Conservation (phyloP, 2,888 invertebrate genomes). For the Chloroclysta siterata region DNA sequence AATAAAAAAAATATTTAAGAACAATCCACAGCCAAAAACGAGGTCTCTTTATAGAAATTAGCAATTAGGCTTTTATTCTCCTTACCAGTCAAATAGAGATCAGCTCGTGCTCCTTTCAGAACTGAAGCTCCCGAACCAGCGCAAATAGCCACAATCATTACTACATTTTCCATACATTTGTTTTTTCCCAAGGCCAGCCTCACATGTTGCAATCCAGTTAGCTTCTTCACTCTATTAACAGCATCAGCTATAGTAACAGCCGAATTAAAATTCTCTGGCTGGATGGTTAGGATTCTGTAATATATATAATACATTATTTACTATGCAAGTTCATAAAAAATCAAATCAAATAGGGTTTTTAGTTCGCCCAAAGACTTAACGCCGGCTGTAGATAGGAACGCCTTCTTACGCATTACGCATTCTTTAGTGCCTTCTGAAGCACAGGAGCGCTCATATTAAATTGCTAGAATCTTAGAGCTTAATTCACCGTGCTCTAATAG, state of each 20-base stretch:
- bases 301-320: background rate
- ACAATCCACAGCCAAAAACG: background rate
- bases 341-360: too few species aligned
- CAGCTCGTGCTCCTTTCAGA: constrained; percentile 88
- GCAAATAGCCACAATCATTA: constrained; percentile 91
- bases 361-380: too few species aligned
- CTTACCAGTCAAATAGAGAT: constrained; percentile 92
- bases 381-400: too few species aligned
- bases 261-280: constrained; percentile 1
- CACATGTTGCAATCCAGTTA: constrained; percentile 88
- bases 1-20: background rate
- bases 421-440: too few species aligned
- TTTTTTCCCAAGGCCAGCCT: constrained; percentile 88
- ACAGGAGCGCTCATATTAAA: too few species aligned
- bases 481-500: too few species aligned
- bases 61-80: background rate
- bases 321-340: background rate
- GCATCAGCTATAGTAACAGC: constrained; percentile 82
- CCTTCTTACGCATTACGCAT: too few species aligned
- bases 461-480: too few species aligned
- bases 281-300: constrained; percentile 26
- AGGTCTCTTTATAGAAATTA: background rate
- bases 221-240: constrained; percentile 87
- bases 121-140: constrained; percentile 95
- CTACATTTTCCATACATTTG: constrained; percentile 67